Evolutionary conservation across 2,797 vertebrate species (phyloP), one percentile per base, ranked within the genome.

Genomic region (Coendou prehensilis): DNA sequence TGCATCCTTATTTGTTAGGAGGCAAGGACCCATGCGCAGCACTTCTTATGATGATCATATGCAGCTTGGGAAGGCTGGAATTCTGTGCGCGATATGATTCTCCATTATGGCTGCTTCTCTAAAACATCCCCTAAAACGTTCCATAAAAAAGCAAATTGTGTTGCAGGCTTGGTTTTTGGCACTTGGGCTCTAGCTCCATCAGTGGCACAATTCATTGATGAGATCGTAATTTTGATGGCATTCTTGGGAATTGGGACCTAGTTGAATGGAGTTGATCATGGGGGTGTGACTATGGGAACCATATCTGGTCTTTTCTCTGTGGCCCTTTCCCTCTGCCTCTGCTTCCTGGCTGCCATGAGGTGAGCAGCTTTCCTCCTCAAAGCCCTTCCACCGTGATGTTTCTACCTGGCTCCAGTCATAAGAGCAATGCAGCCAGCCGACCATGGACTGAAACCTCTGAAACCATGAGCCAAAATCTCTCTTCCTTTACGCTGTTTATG

Each of bases 11-110:
- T 33, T 73, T 17, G 20, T 23, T 10, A 41, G 13, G 75, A 18
- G 23, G 17, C 11, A 3, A 22, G 22, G 13, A 9, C 3, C 18
- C 20, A 3, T 0, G 3, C 15, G 20, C 3, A 4, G 57, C n/a
- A 3, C 63, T 52, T 63, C 73, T 22, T 2, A 9, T 4, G 50
- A 63, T n/a, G 67, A 9, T 9, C 22, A 5, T 9, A 23, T 20
- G 1, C 23, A 17, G 17, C 41, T 37, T 47, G 13, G 52, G 76
- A 23, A 6, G n/a, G 14, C 33, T 59, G 75, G 28, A 50, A n/a
- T 0, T 18, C 59, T 45, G 5, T 22, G 56, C 7, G 7, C 6
- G 13, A 2, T 10, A 1, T 26, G 26, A 23, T 14, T 13, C 4
- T 7, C 4, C 0, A 2, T 23, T 45, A 10, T 13, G 76, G 18